A percentile compares a stretch with the other conserved stretches of the same genome.
Conservation (phyloP, 1,140 invertebrate genomes). For the Oryzaephilus surinamensis region DNA sequence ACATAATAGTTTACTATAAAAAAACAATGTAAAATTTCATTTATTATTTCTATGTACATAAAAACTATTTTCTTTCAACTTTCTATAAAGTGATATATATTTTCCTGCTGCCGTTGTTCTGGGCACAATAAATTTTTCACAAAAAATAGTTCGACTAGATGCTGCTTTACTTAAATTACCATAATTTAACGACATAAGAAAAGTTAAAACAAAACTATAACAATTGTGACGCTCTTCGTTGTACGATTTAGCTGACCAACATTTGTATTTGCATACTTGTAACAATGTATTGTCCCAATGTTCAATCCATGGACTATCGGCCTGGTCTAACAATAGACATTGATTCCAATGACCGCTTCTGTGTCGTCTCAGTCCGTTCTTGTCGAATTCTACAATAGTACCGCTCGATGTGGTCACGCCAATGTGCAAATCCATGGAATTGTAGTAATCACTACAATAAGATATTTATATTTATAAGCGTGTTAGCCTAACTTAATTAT, state of each 20-base stretch:
- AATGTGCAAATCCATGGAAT: slow-evolving; percentile 70
- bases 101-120: slow-evolving; percentile 63
- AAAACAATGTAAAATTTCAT: slow-evolving; percentile 6
- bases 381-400: slow-evolving; percentile 66
- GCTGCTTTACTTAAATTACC: slow-evolving; percentile 52
- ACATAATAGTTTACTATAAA: not conserved
- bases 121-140: slow-evolving; percentile 65
- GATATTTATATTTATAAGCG: not conserved
- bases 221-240: slow-evolving; percentile 65
- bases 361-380: slow-evolving; percentile 50
- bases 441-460: slow-evolving; percentile 56
- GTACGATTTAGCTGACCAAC: slow-evolving; percentile 57
- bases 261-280: slow-evolving; percentile 48
- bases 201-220: slow-evolving; percentile 67
- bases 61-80: slow-evolving; percentile 42
- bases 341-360: slow-evolving; percentile 51
- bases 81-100: slow-evolving; percentile 68
- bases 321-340: slow-evolving; percentile 57
- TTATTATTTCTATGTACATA: slow-evolving; percentile 37
- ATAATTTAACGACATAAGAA: slow-evolving; percentile 54
- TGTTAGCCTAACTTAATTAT: not conserved
- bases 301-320: slow-evolving; percentile 53
- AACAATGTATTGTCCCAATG: slow-evolving; percentile 65
- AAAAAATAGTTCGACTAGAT: slow-evolving; percentile 53
- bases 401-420: slow-evolving; percentile 66